phyloP scores from a whole-genome alignment of 30 jellyfish, hydroid and myxozoan species.

The Hydractinia echinata region DNA sequence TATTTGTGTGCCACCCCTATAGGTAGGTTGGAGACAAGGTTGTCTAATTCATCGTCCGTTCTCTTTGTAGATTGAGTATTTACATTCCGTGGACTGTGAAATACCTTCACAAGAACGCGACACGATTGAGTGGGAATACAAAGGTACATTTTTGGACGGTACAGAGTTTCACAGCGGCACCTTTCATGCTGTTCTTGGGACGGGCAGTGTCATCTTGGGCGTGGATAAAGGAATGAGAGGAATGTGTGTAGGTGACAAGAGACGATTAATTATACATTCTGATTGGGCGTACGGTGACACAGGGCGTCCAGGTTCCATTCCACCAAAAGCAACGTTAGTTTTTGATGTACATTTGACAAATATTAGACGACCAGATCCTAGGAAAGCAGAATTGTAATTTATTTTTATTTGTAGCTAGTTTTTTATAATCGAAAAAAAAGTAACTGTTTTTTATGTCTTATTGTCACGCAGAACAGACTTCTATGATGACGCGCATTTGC shows the following conservation, averaged over 20 bases:
- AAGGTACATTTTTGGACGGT: constrained; percentile 38
- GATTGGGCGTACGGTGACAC: constrained; percentile 51
- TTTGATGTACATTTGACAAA: constrained; percentile 34
- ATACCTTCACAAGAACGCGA: constrained; percentile 33
- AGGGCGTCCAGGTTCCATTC: constrained; percentile 48
- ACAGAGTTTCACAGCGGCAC: constrained; percentile 38
- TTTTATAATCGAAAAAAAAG: no score
- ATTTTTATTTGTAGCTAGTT: neutral
- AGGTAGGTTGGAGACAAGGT: neutral
- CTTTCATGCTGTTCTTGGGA: constrained; percentile 33
- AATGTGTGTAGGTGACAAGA: constrained; percentile 42
- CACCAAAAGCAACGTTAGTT: constrained; percentile 44
- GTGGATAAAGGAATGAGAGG: constrained; percentile 45
- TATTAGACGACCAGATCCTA: constrained; percentile 14
- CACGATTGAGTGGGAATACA: constrained; percentile 41
- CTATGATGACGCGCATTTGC: no score
- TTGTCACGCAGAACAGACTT: no score
- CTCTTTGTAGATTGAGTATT: constrained; percentile 16
- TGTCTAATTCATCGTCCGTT: neutral
- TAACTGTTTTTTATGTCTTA: no score
- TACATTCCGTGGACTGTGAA: constrained; percentile 16
- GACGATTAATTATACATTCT: constrained; percentile 35
- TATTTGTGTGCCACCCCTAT: neutral
- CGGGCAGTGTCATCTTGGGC: constrained; percentile 36
- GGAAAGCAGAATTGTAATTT: neutral